phyloP scores from a whole-genome alignment of 1,140 invertebrate species.

The Aricia agestis region DNA sequence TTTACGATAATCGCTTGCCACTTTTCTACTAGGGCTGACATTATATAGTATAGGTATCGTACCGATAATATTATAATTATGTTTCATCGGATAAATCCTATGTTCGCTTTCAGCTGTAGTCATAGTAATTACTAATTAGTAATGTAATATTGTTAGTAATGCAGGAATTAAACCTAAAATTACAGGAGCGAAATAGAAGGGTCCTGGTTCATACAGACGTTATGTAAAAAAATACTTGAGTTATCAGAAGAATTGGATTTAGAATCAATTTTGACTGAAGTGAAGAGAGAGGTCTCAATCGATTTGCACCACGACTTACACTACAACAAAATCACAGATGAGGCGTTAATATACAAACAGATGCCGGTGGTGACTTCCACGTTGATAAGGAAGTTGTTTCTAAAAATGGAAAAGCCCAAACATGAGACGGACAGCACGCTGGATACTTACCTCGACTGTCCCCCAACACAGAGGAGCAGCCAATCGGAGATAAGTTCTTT shows the following conservation, averaged over 20 bases:
- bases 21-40: no score
- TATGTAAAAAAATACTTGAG: conserved; percentile 49
- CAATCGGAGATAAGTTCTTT: background rate
- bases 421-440: conserved; percentile 14
- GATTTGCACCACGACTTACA: conserved; percentile 40
- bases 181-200: conserved; percentile 47
- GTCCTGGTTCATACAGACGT: conserved; percentile 55
- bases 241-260: conserved; percentile 41
- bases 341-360: conserved; percentile 50
- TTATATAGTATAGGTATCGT: no score
- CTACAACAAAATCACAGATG: conserved; percentile 33
- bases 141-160: no score
- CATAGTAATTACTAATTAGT: no score
- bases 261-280: conserved; percentile 51
- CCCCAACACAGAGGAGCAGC: background rate
- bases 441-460: conserved; percentile 19
- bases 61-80: no score
- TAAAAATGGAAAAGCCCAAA: conserved; percentile 31
- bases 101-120: no score
- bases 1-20: no score
- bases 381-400: conserved; percentile 50
- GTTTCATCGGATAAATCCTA: no score
- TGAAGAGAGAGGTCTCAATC: conserved; percentile 52
- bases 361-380: conserved; percentile 54
- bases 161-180: conserved; percentile 14